These are phyloP conservation scores for Natrix natrix DNA, from an alignment of 2,797 vertebrate species.

Conservation along the genomic window DNA sequence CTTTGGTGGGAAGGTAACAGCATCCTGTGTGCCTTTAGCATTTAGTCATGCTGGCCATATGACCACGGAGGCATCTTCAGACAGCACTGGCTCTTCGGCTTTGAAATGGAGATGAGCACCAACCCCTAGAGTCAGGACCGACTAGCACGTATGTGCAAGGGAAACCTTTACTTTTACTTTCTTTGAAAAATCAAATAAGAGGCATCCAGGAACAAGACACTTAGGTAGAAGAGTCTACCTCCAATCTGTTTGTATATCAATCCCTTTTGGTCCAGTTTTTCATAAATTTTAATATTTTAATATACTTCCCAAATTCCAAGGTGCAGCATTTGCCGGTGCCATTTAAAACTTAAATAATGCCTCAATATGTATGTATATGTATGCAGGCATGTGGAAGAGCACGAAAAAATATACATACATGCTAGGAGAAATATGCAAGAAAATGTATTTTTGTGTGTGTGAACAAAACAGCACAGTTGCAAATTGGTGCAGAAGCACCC, in stretches of 20 bases:
- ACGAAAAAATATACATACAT: not conserved
- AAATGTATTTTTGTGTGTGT: not conserved
- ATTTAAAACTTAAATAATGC: not conserved
- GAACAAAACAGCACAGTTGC: not conserved
- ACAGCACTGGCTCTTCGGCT: too few relatives aligned
- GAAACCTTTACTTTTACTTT: too few relatives aligned
- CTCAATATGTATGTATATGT: not conserved
- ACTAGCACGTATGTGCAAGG: too few relatives aligned
- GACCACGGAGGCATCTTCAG: too few relatives aligned
- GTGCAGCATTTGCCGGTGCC: not conserved
- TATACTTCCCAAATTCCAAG: not conserved
- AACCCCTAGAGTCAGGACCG: too few relatives aligned
- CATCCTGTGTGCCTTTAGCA: too few relatives aligned
- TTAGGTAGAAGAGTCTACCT: not conserved
- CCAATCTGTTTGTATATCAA: not conserved
- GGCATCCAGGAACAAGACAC: not conserved
- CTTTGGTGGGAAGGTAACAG: too few relatives aligned
- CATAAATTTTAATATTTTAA: not conserved
- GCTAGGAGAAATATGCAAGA: not conserved
- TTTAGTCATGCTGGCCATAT: too few relatives aligned
- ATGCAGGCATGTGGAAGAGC: not conserved
- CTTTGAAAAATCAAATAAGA: not conserved
- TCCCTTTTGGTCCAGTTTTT: not conserved
- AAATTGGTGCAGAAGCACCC: not conserved
- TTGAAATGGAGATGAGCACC: too few relatives aligned